These are phyloP conservation scores for Triplophysa siluroides DNA, from an alignment of 2,113 vertebrate species.

Conservation along the genomic window DNA sequence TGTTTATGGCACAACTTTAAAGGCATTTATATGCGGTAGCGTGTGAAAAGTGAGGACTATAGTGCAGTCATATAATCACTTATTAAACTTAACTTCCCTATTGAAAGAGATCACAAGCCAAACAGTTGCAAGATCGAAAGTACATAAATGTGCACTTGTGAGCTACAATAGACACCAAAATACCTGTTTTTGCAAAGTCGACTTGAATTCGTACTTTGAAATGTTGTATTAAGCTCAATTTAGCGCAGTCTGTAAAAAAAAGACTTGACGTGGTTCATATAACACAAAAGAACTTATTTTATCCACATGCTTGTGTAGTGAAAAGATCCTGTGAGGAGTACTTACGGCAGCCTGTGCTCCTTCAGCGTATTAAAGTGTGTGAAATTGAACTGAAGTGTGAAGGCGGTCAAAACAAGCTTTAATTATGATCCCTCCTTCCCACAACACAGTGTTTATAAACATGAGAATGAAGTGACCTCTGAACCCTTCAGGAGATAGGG, in stretches of 20 bases:
- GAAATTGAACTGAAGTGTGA: slow-evolving; percentile 49
- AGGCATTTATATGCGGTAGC: background rate
- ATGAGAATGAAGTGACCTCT: slow-evolving; percentile 71
- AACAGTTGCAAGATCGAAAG: background rate
- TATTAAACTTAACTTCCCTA: slow-evolving; percentile 32
- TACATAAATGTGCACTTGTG: background rate
- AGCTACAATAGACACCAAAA: background rate
- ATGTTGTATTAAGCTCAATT: too few species aligned
- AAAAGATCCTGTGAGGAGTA: slow-evolving; percentile 35
- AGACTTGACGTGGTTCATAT: background rate
- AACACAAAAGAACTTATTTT: background rate
- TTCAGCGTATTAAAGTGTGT: slow-evolving; percentile 36
- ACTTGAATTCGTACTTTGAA: too few species aligned
- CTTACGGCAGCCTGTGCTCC: slow-evolving; percentile 61
- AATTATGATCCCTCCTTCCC: slow-evolving; percentile 59
- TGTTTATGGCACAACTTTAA: background rate
- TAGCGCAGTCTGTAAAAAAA: too few species aligned
- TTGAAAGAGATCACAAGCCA: background rate
- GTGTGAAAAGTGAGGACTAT: background rate
- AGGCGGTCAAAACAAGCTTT: slow-evolving; percentile 41
- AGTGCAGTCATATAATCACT: slow-evolving; percentile 11
- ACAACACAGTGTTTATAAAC: slow-evolving; percentile 72
- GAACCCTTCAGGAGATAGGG: slow-evolving; percentile 69
- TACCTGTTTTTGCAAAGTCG: too few species aligned
- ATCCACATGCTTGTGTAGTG: background rate